Evolutionary conservation across 2,113 vertebrate genomes (phyloP).

Genomic region (Brachyhypopomus gauderio): DNA sequence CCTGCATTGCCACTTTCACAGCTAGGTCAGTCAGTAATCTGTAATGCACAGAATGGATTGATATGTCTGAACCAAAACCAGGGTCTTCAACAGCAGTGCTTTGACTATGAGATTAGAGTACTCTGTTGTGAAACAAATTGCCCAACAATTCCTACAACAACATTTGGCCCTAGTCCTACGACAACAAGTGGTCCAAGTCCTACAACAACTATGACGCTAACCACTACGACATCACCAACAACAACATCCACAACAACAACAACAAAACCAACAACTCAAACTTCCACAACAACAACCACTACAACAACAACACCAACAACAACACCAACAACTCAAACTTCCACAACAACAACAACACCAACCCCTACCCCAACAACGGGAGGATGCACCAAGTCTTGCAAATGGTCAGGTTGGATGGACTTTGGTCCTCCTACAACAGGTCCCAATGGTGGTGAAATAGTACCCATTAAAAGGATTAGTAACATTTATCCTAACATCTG

Average conservation of each 20-base stretch:
- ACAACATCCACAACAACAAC: neutral
- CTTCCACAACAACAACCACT: neutral
- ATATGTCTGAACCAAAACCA: constrained; percentile 67
- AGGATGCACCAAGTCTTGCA: neutral
- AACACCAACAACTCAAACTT: neutral
- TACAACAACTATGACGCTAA: neutral
- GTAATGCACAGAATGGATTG: constrained; percentile 50
- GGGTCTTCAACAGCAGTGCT: constrained; percentile 57
- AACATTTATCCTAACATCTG: constrained; percentile 33
- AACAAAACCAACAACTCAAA: too few species aligned
- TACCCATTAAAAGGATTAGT: constrained; percentile 39
- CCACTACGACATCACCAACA: neutral
- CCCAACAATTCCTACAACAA: too few species aligned
- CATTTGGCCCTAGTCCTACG: too few species aligned
- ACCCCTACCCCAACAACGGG: too few species aligned
- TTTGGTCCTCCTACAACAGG: constrained; percentile 48
- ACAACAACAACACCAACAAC: neutral
- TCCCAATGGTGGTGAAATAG: constrained; percentile 50
- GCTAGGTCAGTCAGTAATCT: constrained; percentile 58
- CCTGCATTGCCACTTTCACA: neutral
- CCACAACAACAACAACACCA: neutral
- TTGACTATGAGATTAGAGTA: constrained; percentile 61
- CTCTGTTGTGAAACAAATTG: constrained; percentile 51
- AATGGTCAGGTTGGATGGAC: constrained; percentile 48
- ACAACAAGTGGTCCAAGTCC: too few species aligned